Conservation (phyloP, 2,888 invertebrate genomes). For the Dryocosmus kuriphilus region DNA sequence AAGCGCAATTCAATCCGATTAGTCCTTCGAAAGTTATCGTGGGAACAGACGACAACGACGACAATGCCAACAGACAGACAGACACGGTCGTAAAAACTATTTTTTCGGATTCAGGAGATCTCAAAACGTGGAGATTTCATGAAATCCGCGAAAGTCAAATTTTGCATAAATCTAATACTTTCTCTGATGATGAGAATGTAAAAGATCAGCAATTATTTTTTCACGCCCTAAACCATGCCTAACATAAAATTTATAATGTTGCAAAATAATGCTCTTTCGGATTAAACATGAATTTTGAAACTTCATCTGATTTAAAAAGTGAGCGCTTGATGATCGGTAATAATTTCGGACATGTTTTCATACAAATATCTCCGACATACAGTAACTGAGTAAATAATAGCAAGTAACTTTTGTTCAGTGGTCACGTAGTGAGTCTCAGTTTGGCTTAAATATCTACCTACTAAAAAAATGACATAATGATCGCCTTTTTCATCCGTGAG, state of each 20-base stretch:
- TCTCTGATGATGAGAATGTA: no score
- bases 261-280: conserved; percentile 27
- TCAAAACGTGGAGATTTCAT: no score
- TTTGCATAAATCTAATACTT: no score
- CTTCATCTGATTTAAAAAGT: conserved; percentile 1
- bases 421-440: conserved; percentile 43
- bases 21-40: no score
- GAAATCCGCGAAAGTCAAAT: no score
- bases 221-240: conserved; percentile 1
- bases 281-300: conserved; percentile 31
- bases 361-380: neutral
- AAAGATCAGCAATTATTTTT: conserved; percentile 12
- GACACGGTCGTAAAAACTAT: no score
- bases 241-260: conserved; percentile 27
- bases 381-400: conserved; percentile 19
- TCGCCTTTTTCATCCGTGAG: conserved; percentile 24
- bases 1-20: no score
- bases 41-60: no score
- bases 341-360: conserved; percentile 22
- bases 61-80: no score
- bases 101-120: no score
- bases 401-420: conserved; percentile 60
- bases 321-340: no score
- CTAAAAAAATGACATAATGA: no score
- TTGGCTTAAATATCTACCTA: conserved; percentile 53